A percentile compares a stretch with the other conserved stretches of the same genome.
Evolutionary conservation across 2,113 vertebrate species (phyloP).

Genomic region (Eubucco bourcierii): DNA sequence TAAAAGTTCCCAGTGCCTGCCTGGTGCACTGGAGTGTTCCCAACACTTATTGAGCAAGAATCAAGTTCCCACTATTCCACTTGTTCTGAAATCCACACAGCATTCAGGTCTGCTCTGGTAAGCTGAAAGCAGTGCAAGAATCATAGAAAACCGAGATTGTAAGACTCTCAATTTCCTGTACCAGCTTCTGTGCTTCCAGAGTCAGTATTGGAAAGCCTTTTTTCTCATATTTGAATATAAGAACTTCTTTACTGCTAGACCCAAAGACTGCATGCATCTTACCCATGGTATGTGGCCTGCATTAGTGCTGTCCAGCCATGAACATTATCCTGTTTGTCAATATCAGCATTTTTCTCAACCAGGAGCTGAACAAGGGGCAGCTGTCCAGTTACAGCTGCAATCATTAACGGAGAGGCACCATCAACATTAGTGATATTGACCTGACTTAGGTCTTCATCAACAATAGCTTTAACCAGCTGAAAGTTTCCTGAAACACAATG

Average conservation of each 20-base stretch:
- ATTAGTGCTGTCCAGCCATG: slow-evolving; percentile 98
- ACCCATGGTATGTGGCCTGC: slow-evolving; percentile 99
- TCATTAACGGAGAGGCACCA: slow-evolving; percentile 93
- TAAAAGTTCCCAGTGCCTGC: neutral
- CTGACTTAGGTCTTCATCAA: slow-evolving; percentile 89
- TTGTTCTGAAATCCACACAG: neutral
- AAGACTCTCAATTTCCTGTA: neutral
- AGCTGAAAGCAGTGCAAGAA: neutral
- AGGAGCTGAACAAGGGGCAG: slow-evolving; percentile 90
- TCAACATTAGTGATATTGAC: slow-evolving; percentile 92
- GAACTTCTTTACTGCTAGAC: neutral
- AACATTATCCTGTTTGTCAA: slow-evolving; percentile 90
- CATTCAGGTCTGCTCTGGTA: neutral
- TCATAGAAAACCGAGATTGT: neutral
- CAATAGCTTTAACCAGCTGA: slow-evolving; percentile 91
- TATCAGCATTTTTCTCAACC: slow-evolving; percentile 87
- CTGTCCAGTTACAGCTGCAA: slow-evolving; percentile 92
- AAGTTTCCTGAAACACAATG: slow-evolving; percentile 81
- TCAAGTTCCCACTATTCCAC: neutral
- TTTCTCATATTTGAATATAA: neutral
- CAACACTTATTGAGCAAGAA: neutral
- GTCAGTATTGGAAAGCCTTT: neutral
- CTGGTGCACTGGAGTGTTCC: neutral
- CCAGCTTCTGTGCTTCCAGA: neutral
- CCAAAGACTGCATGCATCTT: neutral